Conservation (phyloP, 2,888 invertebrate species). For the Mesoligia furuncula region DNA sequence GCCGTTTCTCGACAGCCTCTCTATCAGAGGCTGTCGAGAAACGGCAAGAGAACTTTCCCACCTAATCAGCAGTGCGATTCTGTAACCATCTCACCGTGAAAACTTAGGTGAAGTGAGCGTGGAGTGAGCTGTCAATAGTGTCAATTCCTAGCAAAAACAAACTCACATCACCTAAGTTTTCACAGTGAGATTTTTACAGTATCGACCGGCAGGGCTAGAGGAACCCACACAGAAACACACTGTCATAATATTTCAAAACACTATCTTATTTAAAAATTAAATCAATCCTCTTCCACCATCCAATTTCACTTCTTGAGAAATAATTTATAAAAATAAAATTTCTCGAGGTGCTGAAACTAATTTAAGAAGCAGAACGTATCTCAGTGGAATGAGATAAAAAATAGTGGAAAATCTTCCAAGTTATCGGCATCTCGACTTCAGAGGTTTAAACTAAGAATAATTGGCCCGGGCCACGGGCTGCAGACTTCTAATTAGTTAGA, state of each 20-base stretch:
- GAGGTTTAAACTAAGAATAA: slow-evolving; percentile 75
- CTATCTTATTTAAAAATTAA: not conserved
- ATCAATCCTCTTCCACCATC: not conserved
- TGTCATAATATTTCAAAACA: not conserved
- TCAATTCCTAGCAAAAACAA: too few species aligned
- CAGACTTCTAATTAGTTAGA: slow-evolving; percentile 75
- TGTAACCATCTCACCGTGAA: too few species aligned
- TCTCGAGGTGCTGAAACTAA: slow-evolving; percentile 35
- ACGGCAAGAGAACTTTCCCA: not conserved
- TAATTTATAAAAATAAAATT: slow-evolving; percentile 25
- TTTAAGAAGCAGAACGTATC: slow-evolving; percentile 47
- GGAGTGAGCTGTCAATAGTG: too few species aligned
- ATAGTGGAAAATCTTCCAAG: slow-evolving; percentile 52
- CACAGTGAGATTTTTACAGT: too few species aligned
- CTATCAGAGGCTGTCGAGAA: too few species aligned
- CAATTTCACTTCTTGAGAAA: slow-evolving; percentile 13
- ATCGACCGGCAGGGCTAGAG: too few species aligned
- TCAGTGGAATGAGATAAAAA: slow-evolving; percentile 48
- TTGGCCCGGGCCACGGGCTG: slow-evolving; percentile 64
- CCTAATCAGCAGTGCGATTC: too few species aligned
- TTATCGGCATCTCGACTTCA: slow-evolving; percentile 63
- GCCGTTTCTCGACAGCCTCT: not conserved
- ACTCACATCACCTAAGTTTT: too few species aligned
- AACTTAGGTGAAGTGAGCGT: too few species aligned
- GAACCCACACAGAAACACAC: not conserved